Conservation (phyloP, 2,888 invertebrate species). For the Bursaphelenchus okinawaensis region DNA sequence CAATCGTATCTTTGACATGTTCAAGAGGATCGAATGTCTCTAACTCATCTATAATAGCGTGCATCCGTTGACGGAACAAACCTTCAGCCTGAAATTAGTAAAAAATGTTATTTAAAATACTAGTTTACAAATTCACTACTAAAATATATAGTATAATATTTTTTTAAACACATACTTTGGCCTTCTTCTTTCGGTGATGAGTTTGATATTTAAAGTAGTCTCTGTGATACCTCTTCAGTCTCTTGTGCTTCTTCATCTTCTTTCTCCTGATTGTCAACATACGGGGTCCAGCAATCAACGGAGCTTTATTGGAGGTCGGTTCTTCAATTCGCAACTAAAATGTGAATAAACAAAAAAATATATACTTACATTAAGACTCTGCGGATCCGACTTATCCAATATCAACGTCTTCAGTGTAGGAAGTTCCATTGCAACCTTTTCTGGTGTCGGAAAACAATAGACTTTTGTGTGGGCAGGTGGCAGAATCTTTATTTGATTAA, state of each 20-base stretch:
- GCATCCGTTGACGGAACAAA: constrained; percentile 48
- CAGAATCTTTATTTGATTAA: not conserved
- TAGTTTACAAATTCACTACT: not conserved
- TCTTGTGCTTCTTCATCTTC: constrained; percentile 56
- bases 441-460: constrained; percentile 41
- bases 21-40: constrained; percentile 47
- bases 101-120: constrained; percentile 1
- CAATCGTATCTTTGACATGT: constrained; percentile 48
- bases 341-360: not conserved
- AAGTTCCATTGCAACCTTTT: constrained; percentile 29
- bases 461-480: constrained; percentile 19
- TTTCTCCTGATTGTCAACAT: constrained; percentile 48
- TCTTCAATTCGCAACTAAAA: not conserved
- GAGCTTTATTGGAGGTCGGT: constrained; percentile 6
- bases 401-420: constrained; percentile 31
- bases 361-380: constrained; percentile 20
- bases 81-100: constrained; percentile 38
- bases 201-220: constrained; percentile 53
- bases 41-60: constrained; percentile 42
- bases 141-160: not conserved
- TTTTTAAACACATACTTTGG: constrained; percentile 25
- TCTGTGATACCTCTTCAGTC: constrained; percentile 42
- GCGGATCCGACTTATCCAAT: constrained; percentile 37
- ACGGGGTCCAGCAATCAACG: constrained; percentile 14
- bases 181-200: constrained; percentile 50